A percentile compares a stretch with the other conserved stretches of the same genome.
These are phyloP conservation scores for Etheostoma spectabile DNA, from an alignment of 2,113 vertebrate genomes.

Conservation along the genomic window DNA sequence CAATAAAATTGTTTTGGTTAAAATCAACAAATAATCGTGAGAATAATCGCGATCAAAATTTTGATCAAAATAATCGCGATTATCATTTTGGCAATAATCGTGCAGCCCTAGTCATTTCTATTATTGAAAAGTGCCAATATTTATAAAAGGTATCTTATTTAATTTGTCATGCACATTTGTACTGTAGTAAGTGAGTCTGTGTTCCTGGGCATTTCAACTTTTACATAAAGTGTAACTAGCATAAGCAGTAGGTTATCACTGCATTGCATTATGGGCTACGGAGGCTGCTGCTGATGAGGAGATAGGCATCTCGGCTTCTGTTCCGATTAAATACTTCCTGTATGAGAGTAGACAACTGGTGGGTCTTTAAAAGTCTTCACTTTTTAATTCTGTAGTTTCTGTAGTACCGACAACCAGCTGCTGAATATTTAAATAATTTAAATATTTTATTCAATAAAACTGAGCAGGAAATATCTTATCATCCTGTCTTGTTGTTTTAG, in stretches of 20 bases:
- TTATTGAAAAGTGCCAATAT: background rate
- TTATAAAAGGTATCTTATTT: background rate
- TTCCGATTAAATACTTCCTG: slow-evolving; percentile 27
- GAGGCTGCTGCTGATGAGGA: slow-evolving; percentile 15
- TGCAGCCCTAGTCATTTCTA: too few relatives aligned
- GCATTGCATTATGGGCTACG: slow-evolving; percentile 12
- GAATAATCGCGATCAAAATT: too few relatives aligned
- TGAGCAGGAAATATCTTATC: background rate
- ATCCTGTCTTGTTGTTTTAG: background rate
- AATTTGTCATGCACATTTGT: background rate
- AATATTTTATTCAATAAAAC: background rate
- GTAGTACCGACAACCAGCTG: background rate
- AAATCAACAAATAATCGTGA: too few relatives aligned
- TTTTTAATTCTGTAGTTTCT: background rate
- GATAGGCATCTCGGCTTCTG: slow-evolving; percentile 13
- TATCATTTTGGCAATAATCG: too few relatives aligned
- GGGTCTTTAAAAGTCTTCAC: background rate
- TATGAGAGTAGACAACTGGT: background rate
- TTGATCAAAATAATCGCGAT: too few relatives aligned
- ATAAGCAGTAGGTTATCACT: background rate
- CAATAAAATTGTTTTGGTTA: too few relatives aligned
- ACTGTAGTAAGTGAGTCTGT: background rate
- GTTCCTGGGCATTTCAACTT: background rate
- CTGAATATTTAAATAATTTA: slow-evolving; percentile 12
- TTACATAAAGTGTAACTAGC: background rate